A percentile compares a stretch with the other conserved stretches of the same genome.
These are phyloP conservation scores for Notamacropus eugenii DNA, from an alignment of 2,797 vertebrate genomes.

Conservation along the genomic window DNA sequence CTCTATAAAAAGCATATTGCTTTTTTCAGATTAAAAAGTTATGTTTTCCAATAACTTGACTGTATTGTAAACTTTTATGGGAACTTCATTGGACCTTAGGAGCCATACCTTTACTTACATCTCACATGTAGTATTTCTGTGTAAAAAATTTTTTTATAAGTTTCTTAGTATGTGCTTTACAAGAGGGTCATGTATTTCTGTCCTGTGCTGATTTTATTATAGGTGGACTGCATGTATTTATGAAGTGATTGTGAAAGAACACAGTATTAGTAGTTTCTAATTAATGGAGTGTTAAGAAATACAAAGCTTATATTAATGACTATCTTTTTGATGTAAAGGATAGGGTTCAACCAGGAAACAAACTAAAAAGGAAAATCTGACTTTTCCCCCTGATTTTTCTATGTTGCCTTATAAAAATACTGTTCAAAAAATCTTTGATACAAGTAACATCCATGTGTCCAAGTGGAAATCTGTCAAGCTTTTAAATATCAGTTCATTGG, in stretches of 20 bases:
- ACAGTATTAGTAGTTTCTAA: conserved; percentile 67
- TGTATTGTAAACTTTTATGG: conserved; percentile 80
- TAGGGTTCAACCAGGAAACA: conserved; percentile 70
- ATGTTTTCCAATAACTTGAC: conserved; percentile 86
- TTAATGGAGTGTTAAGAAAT: conserved; percentile 64
- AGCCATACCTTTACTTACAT: conserved; percentile 81
- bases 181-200: conserved; percentile 52
- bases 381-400: conserved; percentile 73
- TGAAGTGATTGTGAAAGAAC: conserved; percentile 54
- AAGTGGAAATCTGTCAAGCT: conserved; percentile 62
- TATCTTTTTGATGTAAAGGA: conserved; percentile 67
- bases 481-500: conserved; percentile 61
- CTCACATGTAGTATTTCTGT: conserved; percentile 68
- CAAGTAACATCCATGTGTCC: conserved; percentile 72
- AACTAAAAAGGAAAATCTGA: conserved; percentile 9
- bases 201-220: conserved; percentile 61
- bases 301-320: conserved; percentile 63
- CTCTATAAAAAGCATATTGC: conserved; percentile 86
- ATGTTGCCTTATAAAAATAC: conserved; percentile 50
- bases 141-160: conserved; percentile 62
- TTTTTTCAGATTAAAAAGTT: conserved; percentile 85
- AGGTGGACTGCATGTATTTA: conserved; percentile 46
- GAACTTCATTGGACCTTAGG: conserved; percentile 79
- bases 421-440: conserved; percentile 40
- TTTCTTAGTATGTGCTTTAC: conserved; percentile 50